Conservation (phyloP, 2,113 vertebrate genomes). For the Lucifuga dentata region DNA sequence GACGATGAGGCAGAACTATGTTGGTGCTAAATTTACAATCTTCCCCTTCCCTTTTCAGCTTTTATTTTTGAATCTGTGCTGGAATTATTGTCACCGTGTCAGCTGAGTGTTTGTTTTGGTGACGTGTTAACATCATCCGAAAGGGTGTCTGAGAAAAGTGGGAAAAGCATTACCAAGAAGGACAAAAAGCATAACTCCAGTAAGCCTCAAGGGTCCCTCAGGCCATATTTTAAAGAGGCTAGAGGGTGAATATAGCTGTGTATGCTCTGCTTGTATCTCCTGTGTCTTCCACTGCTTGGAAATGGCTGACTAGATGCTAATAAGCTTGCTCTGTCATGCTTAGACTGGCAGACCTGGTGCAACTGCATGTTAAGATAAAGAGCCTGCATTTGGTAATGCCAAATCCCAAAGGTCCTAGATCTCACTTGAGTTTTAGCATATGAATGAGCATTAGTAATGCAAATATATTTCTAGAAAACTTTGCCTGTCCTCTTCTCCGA, state of each 20-base stretch:
- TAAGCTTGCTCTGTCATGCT: slow-evolving; percentile 86
- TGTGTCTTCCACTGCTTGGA: slow-evolving; percentile 70
- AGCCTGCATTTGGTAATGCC: slow-evolving; percentile 81
- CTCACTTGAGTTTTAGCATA: slow-evolving; percentile 80
- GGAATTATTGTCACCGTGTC: slow-evolving; percentile 61
- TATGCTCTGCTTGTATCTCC: slow-evolving; percentile 73
- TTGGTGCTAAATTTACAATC: slow-evolving; percentile 54
- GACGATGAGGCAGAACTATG: slow-evolving; percentile 37
- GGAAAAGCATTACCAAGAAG: slow-evolving; percentile 63
- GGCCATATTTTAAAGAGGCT: slow-evolving; percentile 82
- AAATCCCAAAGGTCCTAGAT: slow-evolving; percentile 82
- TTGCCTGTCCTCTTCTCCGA: slow-evolving; percentile 48
- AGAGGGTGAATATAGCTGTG: slow-evolving; percentile 75
- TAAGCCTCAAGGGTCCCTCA: slow-evolving; percentile 76
- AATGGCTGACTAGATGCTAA: slow-evolving; percentile 84
- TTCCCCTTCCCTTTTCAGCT: slow-evolving; percentile 49
- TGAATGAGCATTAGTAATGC: slow-evolving; percentile 81
- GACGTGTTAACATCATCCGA: slow-evolving; percentile 57
- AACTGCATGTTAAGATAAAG: slow-evolving; percentile 83
- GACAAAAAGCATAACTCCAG: slow-evolving; percentile 75
- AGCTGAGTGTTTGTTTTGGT: slow-evolving; percentile 68
- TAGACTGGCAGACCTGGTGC: slow-evolving; percentile 82
- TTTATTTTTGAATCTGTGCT: slow-evolving; percentile 53
- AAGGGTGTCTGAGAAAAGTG: slow-evolving; percentile 64
- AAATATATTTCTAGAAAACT: slow-evolving; percentile 77